These are phyloP conservation scores for Papilio protenor DNA, from an alignment of 2,888 invertebrate genomes.

Conservation along the genomic window DNA sequence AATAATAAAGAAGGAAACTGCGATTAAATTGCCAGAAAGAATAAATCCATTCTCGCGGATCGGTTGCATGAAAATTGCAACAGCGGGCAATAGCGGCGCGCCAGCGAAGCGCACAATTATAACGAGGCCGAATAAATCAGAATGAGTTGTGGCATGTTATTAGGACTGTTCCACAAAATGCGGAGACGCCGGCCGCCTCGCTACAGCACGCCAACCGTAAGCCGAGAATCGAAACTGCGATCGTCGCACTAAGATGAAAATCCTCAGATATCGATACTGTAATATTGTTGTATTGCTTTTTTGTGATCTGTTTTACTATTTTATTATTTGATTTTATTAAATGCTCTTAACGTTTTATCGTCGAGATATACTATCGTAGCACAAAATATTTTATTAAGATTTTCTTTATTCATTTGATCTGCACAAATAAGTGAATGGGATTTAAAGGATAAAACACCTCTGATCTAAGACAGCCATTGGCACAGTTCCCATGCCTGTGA, in stretches of 20 bases:
- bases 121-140: constrained; percentile 84
- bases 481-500: constrained; percentile 60
- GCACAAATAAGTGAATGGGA: constrained; percentile 47
- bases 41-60: constrained; percentile 78
- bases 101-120: constrained; percentile 82
- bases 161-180: constrained; percentile 79
- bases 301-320: constrained; percentile 51
- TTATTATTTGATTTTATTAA: constrained; percentile 32
- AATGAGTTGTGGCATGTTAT: constrained; percentile 84
- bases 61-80: constrained; percentile 82
- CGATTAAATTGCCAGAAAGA: constrained; percentile 78
- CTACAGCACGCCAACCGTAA: constrained; percentile 63
- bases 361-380: constrained; percentile 5
- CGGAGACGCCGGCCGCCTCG: constrained; percentile 70
- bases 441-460: constrained; percentile 48
- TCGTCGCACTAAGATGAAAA: constrained; percentile 59
- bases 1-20: constrained; percentile 64
- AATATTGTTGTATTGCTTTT: constrained; percentile 48
- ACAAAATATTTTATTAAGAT: background rate
- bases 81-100: constrained; percentile 75
- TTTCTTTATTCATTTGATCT: constrained; percentile 33
- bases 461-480: constrained; percentile 49
- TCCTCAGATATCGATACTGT: constrained; percentile 48
- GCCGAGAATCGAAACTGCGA: constrained; percentile 58
- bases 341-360: constrained; percentile 21